Base-by-base conservation (phyloP, 2,888 invertebrate species). In the Scaptomyza caliginosa region DNA sequence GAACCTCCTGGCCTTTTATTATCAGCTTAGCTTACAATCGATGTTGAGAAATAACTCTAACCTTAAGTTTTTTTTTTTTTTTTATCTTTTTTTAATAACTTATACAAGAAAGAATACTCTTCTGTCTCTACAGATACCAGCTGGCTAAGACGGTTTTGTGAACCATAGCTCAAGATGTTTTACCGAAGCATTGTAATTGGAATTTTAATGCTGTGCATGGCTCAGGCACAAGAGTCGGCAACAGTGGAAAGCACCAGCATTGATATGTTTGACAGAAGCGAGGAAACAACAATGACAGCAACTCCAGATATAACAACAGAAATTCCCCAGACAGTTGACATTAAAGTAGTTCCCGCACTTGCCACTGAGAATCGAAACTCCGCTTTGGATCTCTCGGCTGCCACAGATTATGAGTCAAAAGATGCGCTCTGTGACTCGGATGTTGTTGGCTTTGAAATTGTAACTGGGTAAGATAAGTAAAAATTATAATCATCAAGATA, bases 361-460 rank as follows among this genome's bases (percentile, higher is more conserved):
- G 77, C 46, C 2, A 65, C 73, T 2, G 84, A 83, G 57, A 81
- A 69, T 39, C 81, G 83, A 8, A 86, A 83, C 43, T 48, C 78
- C 0, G 75, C 51, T 0, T 51, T 62, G 32, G 81, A 86, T 58
- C 51, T 80, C n/a, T 60, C 72, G 4, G 84, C 81, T 4, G 52
- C 59, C 4, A 45, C 67, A 1, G 81, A 86, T 7, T 51, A 21
- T 2, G 71, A 77, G 13, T 73, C 70, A 5, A 76, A 68, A 45
- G 67, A 65, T 13, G 34, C 40, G 3, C 57, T 59, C 21, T 83
- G 83, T 32, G 63, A 69, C 13, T 54, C 67, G 2, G 84, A 81
- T n/a, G 49, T 74, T 3, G 63, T 86, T 11, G 83, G 83, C 36
- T 83, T 83, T 21, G 86, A 83, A 55, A 83, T 86, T 42, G 78